Conservation (phyloP, 2,113 vertebrate species). For the Cochlearius cochlearius region DNA sequence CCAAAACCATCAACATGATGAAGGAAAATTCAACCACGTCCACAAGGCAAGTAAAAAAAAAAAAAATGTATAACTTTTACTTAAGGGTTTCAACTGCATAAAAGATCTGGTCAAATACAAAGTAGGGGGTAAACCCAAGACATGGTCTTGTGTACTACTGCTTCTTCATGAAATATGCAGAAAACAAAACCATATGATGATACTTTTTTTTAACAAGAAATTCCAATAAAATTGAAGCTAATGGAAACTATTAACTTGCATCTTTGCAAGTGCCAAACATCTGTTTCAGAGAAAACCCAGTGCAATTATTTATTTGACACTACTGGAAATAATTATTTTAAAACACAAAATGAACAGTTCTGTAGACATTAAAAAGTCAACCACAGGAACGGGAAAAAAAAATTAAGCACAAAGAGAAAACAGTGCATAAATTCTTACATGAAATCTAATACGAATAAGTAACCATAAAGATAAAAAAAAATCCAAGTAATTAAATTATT, state of each 20-base stretch:
- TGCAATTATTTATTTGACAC: not conserved
- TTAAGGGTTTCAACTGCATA: not conserved
- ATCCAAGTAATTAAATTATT: not conserved
- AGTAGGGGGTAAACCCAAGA: not conserved
- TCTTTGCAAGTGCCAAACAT: not conserved
- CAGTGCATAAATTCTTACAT: not conserved
- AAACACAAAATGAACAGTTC: not conserved
- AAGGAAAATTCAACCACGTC: not conserved
- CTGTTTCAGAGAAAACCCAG: not conserved
- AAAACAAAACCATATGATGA: not conserved
- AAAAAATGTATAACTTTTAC: not conserved
- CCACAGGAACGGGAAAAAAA: slow-evolving; percentile 18
- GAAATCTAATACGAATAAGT: not conserved
- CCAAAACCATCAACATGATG: not conserved
- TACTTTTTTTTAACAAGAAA: not conserved
- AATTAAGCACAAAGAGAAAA: slow-evolving; percentile 12
- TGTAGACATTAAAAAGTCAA: slow-evolving; percentile 16
- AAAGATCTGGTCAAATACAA: not conserved
- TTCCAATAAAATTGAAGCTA: not conserved
- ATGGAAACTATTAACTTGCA: not conserved
- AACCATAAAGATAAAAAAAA: not conserved
- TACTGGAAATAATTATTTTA: not conserved
- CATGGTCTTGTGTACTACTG: not conserved
- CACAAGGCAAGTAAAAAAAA: not conserved
- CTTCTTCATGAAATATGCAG: not conserved